Base-by-base conservation (phyloP, 1,140 invertebrate genomes). In the Drosophila repleta region DNA sequence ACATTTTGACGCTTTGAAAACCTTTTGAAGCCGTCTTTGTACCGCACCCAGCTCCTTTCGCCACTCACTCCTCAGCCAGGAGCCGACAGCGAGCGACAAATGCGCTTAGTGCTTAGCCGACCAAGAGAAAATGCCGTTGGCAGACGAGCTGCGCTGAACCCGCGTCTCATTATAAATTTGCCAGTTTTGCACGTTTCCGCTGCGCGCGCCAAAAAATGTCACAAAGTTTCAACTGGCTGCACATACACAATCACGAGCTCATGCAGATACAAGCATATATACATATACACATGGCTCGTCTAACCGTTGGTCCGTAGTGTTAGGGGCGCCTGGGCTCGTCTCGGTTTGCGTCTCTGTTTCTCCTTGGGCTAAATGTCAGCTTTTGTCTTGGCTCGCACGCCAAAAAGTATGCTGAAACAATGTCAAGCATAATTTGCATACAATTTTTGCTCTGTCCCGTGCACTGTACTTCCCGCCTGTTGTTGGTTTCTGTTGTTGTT, bases 391-490 rank as follows among this genome's bases (percentile, higher is more conserved):
- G 79, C 75, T 69, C 78, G 72, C 82, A 85, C 72, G 83, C 83
- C 83, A 87, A 87, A 82, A 88, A 88, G 83, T 83, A 87, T 87
- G 83, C 72, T 87, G 72, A 87, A 87, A 87, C 83, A 87, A 87
- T 87, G 83, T 87, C 83, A 87, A 87, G 83, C 83, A 87, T 87
- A 87, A 87, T 87, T 87, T 87, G 83, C 84, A 87, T 85, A 85
- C 78, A 87, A 88, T 85, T 85, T 85, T 73, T 78, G 82, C 78
- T 64, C 39, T 67, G 41, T 41, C 35, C 29, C 45, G 2, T 53
- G 49, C 26, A 1, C 24, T 45, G 8, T 18, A 15, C 8, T 6
- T 15, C 53, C 29, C 32, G 52, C 29, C 49, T 77, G 21, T 35
- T 65, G 64, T 65, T 65, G 24, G 26, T 35, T 10, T 35, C 45